Base-by-base conservation (phyloP, 2,888 invertebrate genomes). In the Agrochola macilenta region DNA sequence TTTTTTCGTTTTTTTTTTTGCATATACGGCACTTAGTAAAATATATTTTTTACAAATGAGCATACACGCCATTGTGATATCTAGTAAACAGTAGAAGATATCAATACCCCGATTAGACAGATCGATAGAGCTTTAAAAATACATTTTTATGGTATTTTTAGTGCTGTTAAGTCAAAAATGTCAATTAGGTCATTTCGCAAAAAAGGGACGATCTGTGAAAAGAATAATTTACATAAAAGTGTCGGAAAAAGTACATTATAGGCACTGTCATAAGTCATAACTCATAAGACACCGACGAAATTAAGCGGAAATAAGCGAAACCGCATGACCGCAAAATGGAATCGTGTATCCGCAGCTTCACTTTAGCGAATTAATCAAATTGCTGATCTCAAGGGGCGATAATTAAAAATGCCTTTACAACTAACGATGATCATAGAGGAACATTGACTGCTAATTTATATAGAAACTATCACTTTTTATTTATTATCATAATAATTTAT, bases 361-460 rank as follows among this genome's bases (percentile, higher is more conserved):
- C 35, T 17, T 65, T 23, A 64, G 46, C 76, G 43, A 78, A 81
- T 76, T 78, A 81, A 84, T 82, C 79, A 78, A 46, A 60, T 17
- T 11, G 20, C 66, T 26, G 74, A 79, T 76, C 74, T 58, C 20
- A 39, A 63, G 54, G 4, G 26, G 57, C 65, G 69, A 71, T 79
- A 71, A 78, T 82, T 82, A 84, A 75, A 84, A 82, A 65, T 65
- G 52, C 75, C 72, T 74, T 74, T 39, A 79, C 39, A 52, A 58
- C 60, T 71, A 65, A 74, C 66, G 70, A 75, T 43, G 54, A 54
- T 35, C 58, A 69, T 74, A 75, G 72, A 77, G 60, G 65, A 79
- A 74, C 43, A 80, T 39, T 65, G 65, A 74, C 77, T 66, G 46
- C 39, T 78, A 73, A 82, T 75, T 77, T 77, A 74, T 64, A 65